Base-by-base conservation (phyloP, 2,888 invertebrate genomes). In the Oxystoma pomonae region DNA sequence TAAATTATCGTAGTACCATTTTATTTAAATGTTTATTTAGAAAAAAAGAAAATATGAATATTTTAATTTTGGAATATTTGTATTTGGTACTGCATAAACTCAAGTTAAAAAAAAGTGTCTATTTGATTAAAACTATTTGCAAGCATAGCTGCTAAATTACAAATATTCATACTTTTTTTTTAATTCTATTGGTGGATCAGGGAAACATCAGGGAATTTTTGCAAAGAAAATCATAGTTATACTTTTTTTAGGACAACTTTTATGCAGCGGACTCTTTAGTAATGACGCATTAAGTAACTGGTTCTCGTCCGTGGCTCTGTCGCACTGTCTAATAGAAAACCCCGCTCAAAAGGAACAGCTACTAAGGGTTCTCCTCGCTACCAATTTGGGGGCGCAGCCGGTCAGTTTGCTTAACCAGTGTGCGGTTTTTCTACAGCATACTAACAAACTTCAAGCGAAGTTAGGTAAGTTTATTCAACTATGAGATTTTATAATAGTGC, bases 241-340 rank as follows among this genome's bases (percentile, higher is more conserved):
- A 20, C n/a, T 58, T 96, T 17, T 60, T 64, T 57, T 53, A 67
- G 67, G 98, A 0, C 98, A 98, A 80, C 82, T 98, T 19, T 83
- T 98, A 12, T 98, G 97, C 76, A 92, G 94, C 1, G 98, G 98
- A 0, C 81, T 98, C 20, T 96, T 97, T 79, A 94, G 93, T 59
- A 82, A 86, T 0, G 97, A 98, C 77, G 83, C 91, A 0, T 82
- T 96, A 20, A 94, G 95, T 21, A 96, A 94, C 79, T 99, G 99
- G 99, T 95, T 97, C 81, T 92, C 96, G 0, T 87, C 96, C 0
- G 91, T 96, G 0, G 94, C 96, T 0, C 81, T 99, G 20, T 90
- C 94, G 76, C 96, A 99, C 76, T 90, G 92, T 0, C 83, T 99
- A 18, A 87, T 94, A 3, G 95, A 96, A 66, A 96, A 94, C 77